Conservation (phyloP, 53 echinoderm and acorn worm species). For the Actinopyga echinites region DNA sequence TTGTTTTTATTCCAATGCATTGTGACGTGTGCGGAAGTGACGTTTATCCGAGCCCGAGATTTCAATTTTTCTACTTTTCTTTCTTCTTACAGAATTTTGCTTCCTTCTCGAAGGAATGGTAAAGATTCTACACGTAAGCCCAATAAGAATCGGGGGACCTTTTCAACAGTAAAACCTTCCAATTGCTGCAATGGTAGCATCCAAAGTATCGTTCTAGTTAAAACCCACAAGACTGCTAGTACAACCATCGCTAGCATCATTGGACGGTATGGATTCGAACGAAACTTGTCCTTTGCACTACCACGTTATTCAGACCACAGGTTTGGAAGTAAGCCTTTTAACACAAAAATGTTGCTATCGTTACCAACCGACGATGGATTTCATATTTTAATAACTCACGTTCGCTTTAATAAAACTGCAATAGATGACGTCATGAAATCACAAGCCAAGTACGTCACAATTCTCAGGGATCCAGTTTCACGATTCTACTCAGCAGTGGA, state of each 20-base stretch:
- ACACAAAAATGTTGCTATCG: not conserved
- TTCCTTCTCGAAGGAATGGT: too few species aligned
- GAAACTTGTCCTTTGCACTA: slow-evolving; percentile 2
- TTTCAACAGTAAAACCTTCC: too few species aligned
- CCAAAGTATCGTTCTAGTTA: not conserved
- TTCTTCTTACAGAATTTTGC: too few species aligned
- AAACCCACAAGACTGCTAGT: slow-evolving; percentile 5
- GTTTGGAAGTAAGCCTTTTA: not conserved
- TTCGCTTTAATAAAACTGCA: not conserved
- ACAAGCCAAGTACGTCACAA: not conserved
- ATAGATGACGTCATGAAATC: slow-evolving; percentile 7
- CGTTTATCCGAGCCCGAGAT: too few species aligned
- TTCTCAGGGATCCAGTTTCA: slow-evolving; percentile 8
- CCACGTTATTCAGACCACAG: not conserved
- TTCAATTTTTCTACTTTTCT: too few species aligned
- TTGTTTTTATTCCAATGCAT: too few species aligned
- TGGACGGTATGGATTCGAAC: not conserved
- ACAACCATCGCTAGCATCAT: slow-evolving; percentile 1
- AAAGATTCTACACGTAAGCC: too few species aligned
- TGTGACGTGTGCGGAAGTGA: too few species aligned
- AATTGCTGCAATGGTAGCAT: not conserved
- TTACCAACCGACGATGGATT: not conserved
- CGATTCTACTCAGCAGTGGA: slow-evolving; percentile 7
- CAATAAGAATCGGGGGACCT: too few species aligned
- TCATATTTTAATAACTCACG: not conserved